These are phyloP conservation scores for Cerastis leucographa DNA, from an alignment of 2,888 invertebrate species.

Conservation along the genomic window DNA sequence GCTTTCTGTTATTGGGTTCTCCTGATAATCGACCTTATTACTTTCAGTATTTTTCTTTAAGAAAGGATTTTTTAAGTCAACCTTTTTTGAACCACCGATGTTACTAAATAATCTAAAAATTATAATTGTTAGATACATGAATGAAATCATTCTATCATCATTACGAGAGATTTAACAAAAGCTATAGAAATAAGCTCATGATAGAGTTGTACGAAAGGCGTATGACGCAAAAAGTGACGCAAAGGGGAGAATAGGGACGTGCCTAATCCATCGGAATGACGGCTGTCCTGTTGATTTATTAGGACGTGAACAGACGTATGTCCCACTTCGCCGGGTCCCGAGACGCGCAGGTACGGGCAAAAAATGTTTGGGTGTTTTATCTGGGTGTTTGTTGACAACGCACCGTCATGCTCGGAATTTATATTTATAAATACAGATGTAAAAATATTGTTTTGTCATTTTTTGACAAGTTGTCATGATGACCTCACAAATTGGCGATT, in stretches of 20 bases:
- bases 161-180: slow-evolving; percentile 54
- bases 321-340: slow-evolving; percentile 69
- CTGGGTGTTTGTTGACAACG: slow-evolving; percentile 87
- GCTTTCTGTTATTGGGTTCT: background rate
- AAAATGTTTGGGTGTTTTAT: slow-evolving; percentile 82
- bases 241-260: slow-evolving; percentile 74
- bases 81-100: slow-evolving; percentile 2
- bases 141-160: slow-evolving; percentile 50
- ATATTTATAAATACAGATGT: slow-evolving; percentile 63
- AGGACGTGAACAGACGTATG: slow-evolving; percentile 81
- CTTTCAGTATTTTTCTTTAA: background rate
- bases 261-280: slow-evolving; percentile 78
- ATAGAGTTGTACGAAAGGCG: slow-evolving; percentile 68
- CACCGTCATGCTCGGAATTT: slow-evolving; percentile 78
- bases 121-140: slow-evolving; percentile 19
- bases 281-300: slow-evolving; percentile 85
- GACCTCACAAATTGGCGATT: slow-evolving; percentile 37
- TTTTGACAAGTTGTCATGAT: slow-evolving; percentile 39
- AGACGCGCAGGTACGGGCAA: slow-evolving; percentile 79
- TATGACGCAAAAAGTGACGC: slow-evolving; percentile 69
- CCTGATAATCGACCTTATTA: background rate
- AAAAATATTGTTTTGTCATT: slow-evolving; percentile 45
- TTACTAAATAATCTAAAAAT: slow-evolving; percentile 7
- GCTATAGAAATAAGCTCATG: slow-evolving; percentile 57
- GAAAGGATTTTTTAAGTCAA: too few relatives aligned